Evolutionary conservation across 2,888 invertebrate species (phyloP).

Genomic region (Eupithecia subumbrata): DNA sequence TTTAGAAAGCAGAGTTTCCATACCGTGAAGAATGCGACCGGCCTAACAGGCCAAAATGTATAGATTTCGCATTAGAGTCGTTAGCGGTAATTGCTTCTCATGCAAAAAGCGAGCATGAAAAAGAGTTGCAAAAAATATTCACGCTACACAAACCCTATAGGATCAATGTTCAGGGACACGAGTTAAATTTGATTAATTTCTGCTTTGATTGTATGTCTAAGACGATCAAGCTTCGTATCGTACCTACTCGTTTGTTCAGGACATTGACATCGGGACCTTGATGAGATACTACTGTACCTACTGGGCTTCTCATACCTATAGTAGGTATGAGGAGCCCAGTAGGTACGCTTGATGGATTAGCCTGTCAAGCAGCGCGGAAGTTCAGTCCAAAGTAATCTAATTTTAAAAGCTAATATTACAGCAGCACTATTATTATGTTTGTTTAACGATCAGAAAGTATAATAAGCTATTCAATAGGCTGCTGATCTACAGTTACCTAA

Average conservation of each 20-base stretch:
- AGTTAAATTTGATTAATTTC: conserved; percentile 71
- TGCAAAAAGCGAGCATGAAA: conserved; percentile 62
- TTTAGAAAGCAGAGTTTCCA: conserved; percentile 73
- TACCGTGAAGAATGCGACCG: conserved; percentile 64
- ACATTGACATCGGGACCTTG: conserved; percentile 72
- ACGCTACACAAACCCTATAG: conserved; percentile 58
- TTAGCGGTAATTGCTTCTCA: conserved; percentile 73
- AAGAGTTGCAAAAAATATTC: conserved; percentile 57
- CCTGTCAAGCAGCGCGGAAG: conserved; percentile 54
- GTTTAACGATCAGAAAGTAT: conserved; percentile 57
- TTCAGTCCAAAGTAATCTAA: conserved; percentile 63
- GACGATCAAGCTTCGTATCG: conserved; percentile 48
- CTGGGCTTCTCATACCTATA: conserved; percentile 58
- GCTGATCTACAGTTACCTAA: conserved; percentile 40
- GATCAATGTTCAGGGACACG: conserved; percentile 37
- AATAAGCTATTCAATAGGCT: conserved; percentile 47
- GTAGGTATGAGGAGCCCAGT: no score
- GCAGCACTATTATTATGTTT: conserved; percentile 66
- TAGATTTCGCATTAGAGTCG: conserved; percentile 68
- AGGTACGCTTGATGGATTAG: conserved; percentile 70
- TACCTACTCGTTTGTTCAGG: conserved; percentile 43
- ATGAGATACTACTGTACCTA: conserved; percentile 59
- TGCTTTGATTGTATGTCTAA: conserved; percentile 67
- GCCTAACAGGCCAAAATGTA: conserved; percentile 62
- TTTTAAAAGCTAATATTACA: conserved; percentile 68